Evolutionary conservation across 2,888 invertebrate species (phyloP).

Genomic region (Sesamia inferens): DNA sequence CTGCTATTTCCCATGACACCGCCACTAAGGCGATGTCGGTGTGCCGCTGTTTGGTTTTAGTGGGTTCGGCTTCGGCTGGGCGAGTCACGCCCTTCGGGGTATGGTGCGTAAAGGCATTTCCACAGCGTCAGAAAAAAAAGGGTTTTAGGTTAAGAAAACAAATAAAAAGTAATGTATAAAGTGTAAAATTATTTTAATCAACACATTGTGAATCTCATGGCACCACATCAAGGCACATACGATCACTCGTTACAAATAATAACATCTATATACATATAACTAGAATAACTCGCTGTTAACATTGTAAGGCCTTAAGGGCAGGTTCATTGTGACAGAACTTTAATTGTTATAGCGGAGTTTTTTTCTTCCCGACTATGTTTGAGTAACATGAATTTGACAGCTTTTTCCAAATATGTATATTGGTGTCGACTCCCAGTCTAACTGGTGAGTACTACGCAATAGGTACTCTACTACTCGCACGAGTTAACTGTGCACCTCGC

Average conservation of each 20-base stretch:
- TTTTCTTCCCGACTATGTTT: slow-evolving; percentile 8
- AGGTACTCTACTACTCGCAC: no score
- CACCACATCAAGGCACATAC: slow-evolving; percentile 85
- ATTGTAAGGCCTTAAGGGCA: slow-evolving; percentile 39
- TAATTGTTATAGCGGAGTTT: not conserved
- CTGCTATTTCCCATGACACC: no score
- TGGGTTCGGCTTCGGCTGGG: no score
- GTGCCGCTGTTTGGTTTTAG: no score
- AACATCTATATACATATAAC: slow-evolving; percentile 72
- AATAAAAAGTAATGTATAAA: slow-evolving; percentile 23
- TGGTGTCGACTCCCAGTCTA: not conserved
- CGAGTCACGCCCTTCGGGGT: no score
- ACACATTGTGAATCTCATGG: slow-evolving; percentile 82
- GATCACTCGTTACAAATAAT: slow-evolving; percentile 70
- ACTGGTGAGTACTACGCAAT: not conserved
- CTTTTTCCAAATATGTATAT: no score
- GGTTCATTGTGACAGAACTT: slow-evolving; percentile 35
- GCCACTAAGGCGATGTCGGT: no score
- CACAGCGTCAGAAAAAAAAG: no score
- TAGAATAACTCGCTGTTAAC: slow-evolving; percentile 69
- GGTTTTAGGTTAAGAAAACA: not conserved
- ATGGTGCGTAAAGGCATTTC: no score
- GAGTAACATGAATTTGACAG: not conserved
- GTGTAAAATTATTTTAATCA: slow-evolving; percentile 77
- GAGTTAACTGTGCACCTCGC: no score